phyloP scores from a whole-genome alignment of 2,113 vertebrate species.

The Cebidichthys violaceus region DNA sequence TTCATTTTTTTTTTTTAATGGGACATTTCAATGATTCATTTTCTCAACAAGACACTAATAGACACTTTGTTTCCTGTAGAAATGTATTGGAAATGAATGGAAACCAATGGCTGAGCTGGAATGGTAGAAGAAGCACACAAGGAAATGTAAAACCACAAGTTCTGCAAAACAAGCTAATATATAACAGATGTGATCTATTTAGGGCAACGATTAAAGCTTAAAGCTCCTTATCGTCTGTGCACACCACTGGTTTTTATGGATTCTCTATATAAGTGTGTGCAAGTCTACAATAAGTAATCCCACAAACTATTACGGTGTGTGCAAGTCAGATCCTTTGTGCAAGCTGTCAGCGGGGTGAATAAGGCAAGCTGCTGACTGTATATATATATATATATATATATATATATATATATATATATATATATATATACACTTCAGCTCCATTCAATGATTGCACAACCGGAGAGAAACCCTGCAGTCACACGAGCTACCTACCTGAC shows the following conservation, averaged over 20 bases:
- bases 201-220: neutral
- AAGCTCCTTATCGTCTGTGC: neutral
- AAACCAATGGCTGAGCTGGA: neutral
- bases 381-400: no score
- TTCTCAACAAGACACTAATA: no score
- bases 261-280: neutral
- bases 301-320: neutral
- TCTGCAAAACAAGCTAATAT: neutral
- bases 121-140: neutral
- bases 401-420: no score
- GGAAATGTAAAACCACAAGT: neutral
- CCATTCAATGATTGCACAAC: constrained; percentile 50
- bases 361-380: constrained; percentile 9
- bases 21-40: neutral
- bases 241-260: constrained; percentile 20
- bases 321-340: constrained; percentile 12
- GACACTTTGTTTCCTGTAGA: neutral
- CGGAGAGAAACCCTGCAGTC: constrained; percentile 61
- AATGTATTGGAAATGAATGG: neutral
- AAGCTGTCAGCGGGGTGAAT: constrained; percentile 18
- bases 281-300: constrained; percentile 17
- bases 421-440: constrained; percentile 27
- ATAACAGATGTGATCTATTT: neutral
- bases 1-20: neutral
- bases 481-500: constrained; percentile 33